These are phyloP conservation scores for Phortica variegata DNA, from an alignment of 1,140 invertebrate genomes.

Conservation along the genomic window DNA sequence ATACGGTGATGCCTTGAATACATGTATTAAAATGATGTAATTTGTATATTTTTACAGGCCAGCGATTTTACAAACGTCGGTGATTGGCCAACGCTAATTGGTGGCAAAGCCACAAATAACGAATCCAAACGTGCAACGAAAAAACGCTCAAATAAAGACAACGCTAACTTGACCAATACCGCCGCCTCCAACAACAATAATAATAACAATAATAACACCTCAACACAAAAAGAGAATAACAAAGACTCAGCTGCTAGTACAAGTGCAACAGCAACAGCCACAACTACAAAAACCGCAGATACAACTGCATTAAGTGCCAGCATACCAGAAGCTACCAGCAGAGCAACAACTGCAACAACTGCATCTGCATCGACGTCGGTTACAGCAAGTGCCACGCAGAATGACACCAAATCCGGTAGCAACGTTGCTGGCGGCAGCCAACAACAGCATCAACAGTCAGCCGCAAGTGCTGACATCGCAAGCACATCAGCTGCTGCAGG, in stretches of 20 bases:
- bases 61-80: slow-evolving; percentile 72
- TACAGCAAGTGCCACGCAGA: slow-evolving; percentile 37
- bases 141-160: slow-evolving; percentile 26
- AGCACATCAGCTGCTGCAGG: slow-evolving; percentile 26
- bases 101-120: slow-evolving; percentile 52
- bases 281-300: too few relatives aligned
- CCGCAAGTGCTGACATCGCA: slow-evolving; percentile 2
- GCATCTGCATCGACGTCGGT: slow-evolving; percentile 9
- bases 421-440: slow-evolving; percentile 22
- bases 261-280: slow-evolving; percentile 4
- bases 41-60: slow-evolving; percentile 59
- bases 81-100: slow-evolving; percentile 74
- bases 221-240: not conserved
- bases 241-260: not conserved
- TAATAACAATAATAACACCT: too few relatives aligned
- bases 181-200: not conserved
- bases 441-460: slow-evolving; percentile 22
- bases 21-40: not conserved
- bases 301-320: slow-evolving; percentile 4
- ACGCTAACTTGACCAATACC: not conserved
- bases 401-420: slow-evolving; percentile 47
- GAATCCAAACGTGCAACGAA: slow-evolving; percentile 47
- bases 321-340: slow-evolving; percentile 13
- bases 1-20: too few relatives aligned
- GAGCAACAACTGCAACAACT: slow-evolving; percentile 12